Conservation (phyloP, 1,140 invertebrate genomes). For the Rhagoletis pomonella region DNA sequence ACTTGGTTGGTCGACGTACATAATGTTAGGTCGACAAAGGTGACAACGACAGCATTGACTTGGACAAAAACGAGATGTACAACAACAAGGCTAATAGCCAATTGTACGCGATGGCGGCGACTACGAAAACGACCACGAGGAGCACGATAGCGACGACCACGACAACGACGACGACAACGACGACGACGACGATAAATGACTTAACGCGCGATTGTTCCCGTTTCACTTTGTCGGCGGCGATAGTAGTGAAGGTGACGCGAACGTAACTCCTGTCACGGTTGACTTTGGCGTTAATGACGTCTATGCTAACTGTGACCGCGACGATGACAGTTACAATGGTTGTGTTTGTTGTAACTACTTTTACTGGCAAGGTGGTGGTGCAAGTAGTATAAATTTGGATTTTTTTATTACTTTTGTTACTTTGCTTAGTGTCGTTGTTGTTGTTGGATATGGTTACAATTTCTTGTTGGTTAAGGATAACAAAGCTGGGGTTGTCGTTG, state of each 20-base stretch:
- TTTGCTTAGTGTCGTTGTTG: not conserved
- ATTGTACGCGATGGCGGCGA: slow-evolving; percentile 31
- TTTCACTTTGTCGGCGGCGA: slow-evolving; percentile 8
- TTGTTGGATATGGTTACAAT: not conserved
- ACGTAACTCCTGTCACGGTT: not conserved
- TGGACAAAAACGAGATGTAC: slow-evolving; percentile 55
- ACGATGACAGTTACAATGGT: slow-evolving; percentile 19
- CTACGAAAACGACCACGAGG: slow-evolving; percentile 52
- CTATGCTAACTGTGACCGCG: not conserved
- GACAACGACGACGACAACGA: too few species aligned
- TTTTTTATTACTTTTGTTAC: not conserved
- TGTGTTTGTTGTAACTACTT: slow-evolving; percentile 11
- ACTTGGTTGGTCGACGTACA: slow-evolving; percentile 12
- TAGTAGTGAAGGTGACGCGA: not conserved
- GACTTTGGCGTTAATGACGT: not conserved
- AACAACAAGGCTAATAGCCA: slow-evolving; percentile 50
- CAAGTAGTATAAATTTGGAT: slow-evolving; percentile 3
- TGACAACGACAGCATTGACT: slow-evolving; percentile 67
- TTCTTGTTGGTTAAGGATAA: not conserved
- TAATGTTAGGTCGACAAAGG: slow-evolving; percentile 54
- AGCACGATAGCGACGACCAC: slow-evolving; percentile 53
- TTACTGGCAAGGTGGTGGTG: not conserved
- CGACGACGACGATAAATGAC: slow-evolving; percentile 50
- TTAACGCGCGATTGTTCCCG: slow-evolving; percentile 52
- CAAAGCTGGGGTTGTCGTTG: not conserved